Conservation (phyloP, 2,888 invertebrate genomes). For the Microctonus brassicae region DNA sequence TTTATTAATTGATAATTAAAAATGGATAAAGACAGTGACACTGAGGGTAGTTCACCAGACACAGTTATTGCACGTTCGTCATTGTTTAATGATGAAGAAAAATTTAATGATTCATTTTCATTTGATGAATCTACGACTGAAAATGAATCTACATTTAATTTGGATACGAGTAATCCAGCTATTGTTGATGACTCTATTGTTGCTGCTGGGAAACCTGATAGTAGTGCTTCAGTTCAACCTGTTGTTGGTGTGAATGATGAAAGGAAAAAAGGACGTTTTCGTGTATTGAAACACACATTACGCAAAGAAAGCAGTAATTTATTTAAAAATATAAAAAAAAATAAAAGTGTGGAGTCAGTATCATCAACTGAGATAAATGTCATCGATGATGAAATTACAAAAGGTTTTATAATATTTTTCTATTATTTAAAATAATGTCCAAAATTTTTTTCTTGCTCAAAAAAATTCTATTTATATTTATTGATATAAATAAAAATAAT, state of each 20-base stretch:
- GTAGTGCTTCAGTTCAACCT: neutral
- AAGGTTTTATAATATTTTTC: conserved; percentile 43
- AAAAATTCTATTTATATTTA: too few relatives aligned
- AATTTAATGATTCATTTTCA: conserved; percentile 38
- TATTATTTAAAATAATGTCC: neutral
- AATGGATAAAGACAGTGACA: conserved; percentile 51
- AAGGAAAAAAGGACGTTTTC: conserved; percentile 58
- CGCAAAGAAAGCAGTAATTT: conserved; percentile 56
- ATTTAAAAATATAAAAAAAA: conserved; percentile 59
- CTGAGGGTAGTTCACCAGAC: conserved; percentile 61
- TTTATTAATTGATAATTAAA: neutral
- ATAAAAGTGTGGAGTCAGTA: conserved; percentile 44
- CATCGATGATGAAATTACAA: conserved; percentile 41
- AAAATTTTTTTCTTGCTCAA: neutral
- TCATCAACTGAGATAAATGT: conserved; percentile 44
- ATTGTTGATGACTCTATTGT: neutral
- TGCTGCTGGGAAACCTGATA: neutral
- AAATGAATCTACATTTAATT: conserved; percentile 59
- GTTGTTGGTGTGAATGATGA: conserved; percentile 38
- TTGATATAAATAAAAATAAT: too few relatives aligned
- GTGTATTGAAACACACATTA: conserved; percentile 57
- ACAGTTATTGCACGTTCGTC: conserved; percentile 59
- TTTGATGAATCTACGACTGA: conserved; percentile 55
- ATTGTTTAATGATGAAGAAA: conserved; percentile 54
- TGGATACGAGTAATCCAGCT: conserved; percentile 52